Evolutionary conservation across 2,797 vertebrate species (phyloP).

Genomic region (Tachyglossus aculeatus): DNA sequence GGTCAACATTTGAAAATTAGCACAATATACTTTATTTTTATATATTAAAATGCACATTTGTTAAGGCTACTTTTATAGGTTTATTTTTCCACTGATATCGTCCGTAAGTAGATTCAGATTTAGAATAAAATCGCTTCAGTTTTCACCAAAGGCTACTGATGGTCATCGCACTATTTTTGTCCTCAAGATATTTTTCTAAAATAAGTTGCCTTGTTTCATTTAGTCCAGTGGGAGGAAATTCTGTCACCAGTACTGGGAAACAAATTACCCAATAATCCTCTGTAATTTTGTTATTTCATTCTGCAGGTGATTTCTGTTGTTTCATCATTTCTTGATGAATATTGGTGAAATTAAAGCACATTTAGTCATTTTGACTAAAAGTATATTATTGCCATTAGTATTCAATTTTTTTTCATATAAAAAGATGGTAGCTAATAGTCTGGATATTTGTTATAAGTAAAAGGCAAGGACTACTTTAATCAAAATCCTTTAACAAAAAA

Average conservation of each 20-base stretch:
- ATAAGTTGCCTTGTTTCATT: constrained; percentile 34
- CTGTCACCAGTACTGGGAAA: constrained; percentile 8
- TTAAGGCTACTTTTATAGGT: background rate
- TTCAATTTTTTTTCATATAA: no score
- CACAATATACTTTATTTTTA: background rate
- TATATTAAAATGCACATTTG: background rate
- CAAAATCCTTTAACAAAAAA: no score
- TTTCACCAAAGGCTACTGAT: constrained; percentile 1
- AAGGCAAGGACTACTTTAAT: no score
- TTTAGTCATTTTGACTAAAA: no score
- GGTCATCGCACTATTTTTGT: background rate
- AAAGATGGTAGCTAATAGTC: no score
- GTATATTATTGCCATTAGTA: no score
- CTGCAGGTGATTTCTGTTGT: background rate
- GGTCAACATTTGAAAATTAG: background rate
- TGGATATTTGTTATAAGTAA: no score
- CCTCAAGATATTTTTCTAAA: constrained; percentile 27
- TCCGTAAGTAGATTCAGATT: background rate
- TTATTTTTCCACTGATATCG: accelerated
- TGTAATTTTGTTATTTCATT: background rate
- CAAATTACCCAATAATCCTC: constrained; percentile 10
- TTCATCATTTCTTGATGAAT: background rate
- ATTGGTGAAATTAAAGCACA: no score
- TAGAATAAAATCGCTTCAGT: background rate
- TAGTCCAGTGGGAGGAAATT: constrained; percentile 14